Percentiles rank a stretch among this genome's conserved stretches.
Conservation (phyloP, 1,140 invertebrate species). For the Myzus persicae region DNA sequence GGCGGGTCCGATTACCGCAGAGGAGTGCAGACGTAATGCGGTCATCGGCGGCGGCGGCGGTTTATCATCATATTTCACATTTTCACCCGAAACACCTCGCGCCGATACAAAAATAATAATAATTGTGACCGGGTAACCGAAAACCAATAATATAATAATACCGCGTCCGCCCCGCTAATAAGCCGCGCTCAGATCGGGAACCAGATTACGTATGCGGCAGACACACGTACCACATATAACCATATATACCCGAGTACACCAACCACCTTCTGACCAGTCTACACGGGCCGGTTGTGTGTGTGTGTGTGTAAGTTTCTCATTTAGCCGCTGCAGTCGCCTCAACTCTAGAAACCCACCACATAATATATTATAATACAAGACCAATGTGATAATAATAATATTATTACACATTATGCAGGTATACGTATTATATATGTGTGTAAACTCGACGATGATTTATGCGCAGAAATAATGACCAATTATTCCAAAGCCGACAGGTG, state of each 20-base stretch:
- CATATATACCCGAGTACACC: not conserved
- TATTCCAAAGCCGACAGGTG: conserved; percentile 32
- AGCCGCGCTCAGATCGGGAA: not conserved
- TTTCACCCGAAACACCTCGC: conserved; percentile 46
- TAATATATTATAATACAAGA: not conserved
- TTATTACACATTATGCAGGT: not conserved
- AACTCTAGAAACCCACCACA: not conserved
- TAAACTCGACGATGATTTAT: conserved; percentile 36
- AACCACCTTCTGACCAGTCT: not conserved
- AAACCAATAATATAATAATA: conserved; percentile 13
- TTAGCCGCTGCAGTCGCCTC: not conserved
- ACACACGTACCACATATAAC: not conserved
- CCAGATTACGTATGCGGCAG: not conserved
- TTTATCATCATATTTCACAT: conserved; percentile 44
- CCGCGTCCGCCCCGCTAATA: not conserved
- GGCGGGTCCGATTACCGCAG: conserved; percentile 39
- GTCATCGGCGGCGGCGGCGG: conserved; percentile 37
- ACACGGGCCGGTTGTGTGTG: too few species aligned
- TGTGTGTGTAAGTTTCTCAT: not conserved
- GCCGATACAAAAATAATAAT: not conserved
- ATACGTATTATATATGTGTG: not conserved
- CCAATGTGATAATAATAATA: not conserved
- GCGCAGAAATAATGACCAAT: conserved; percentile 36
- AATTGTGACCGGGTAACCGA: conserved; percentile 55
- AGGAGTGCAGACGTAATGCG: conserved; percentile 32